These are phyloP conservation scores for Gymnodraco acuticeps DNA, from an alignment of 2,797 vertebrate genomes.

Conservation along the genomic window DNA sequence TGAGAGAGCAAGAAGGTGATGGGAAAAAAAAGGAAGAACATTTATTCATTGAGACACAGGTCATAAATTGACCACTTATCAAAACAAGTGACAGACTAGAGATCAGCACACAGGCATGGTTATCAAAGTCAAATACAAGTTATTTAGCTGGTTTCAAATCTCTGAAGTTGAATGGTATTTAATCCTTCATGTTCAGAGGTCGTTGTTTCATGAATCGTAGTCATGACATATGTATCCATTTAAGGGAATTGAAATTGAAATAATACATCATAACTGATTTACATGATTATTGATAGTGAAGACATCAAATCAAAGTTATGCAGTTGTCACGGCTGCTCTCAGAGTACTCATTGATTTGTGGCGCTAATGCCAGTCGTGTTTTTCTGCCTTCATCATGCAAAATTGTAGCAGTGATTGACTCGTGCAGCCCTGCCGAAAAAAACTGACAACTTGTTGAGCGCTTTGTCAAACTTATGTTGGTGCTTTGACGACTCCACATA, in stretches of 20 bases:
- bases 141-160: slow-evolving; percentile 15
- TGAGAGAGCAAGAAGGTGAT: slow-evolving; percentile 8
- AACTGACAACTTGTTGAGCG: background rate
- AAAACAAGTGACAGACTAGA: slow-evolving; percentile 39
- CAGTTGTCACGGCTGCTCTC: slow-evolving; percentile 27
- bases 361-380: background rate
- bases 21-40: slow-evolving; percentile 12
- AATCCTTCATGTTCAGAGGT: slow-evolving; percentile 10
- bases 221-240: slow-evolving; percentile 7
- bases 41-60: slow-evolving; percentile 13
- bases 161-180: slow-evolving; percentile 4
- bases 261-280: slow-evolving; percentile 1
- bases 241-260: background rate
- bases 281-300: slow-evolving; percentile 34
- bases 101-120: slow-evolving; percentile 7
- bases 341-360: slow-evolving; percentile 6
- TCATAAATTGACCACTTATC: slow-evolving; percentile 47
- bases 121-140: slow-evolving; percentile 28
- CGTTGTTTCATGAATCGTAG: slow-evolving; percentile 24
- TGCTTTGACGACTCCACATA: background rate
- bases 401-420: background rate
- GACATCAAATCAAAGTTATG: slow-evolving; percentile 36
- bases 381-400: background rate
- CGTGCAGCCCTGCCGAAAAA: background rate
- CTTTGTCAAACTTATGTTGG: slow-evolving; percentile 16